Evolutionary conservation across 2,113 vertebrate genomes (phyloP).

Genomic region (Mormyrus iriodes): DNA sequence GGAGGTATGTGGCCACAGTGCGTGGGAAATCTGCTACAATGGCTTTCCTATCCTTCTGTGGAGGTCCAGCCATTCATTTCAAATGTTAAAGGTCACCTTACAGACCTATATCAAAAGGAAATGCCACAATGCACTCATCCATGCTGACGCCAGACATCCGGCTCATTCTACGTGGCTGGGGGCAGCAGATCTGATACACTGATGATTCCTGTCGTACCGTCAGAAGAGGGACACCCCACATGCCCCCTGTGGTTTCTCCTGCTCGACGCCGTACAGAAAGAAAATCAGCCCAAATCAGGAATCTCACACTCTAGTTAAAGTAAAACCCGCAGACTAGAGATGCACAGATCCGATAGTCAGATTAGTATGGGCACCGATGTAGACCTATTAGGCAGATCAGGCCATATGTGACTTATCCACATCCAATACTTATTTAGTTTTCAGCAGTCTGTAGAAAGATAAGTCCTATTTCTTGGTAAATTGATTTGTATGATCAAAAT

Average conservation of each 20-base stretch:
- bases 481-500: no score
- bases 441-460: no score
- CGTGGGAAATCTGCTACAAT: not conserved
- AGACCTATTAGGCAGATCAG: no score
- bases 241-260: not conserved
- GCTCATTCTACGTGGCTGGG: not conserved
- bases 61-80: not conserved
- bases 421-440: no score
- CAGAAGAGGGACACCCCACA: not conserved
- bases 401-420: no score
- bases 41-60: not conserved
- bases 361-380: no score
- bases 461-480: no score
- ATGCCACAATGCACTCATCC: not conserved
- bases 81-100: not conserved
- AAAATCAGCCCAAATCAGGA: not conserved
- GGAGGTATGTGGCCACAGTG: not conserved
- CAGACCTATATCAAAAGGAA: not conserved
- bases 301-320: not conserved
- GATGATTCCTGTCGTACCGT: not conserved
- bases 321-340: no score
- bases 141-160: not conserved
- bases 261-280: not conserved
- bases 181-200: not conserved
- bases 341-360: no score